Evolutionary conservation across 2,888 invertebrate genomes (phyloP).

Genomic region (Horisme vitalbata): DNA sequence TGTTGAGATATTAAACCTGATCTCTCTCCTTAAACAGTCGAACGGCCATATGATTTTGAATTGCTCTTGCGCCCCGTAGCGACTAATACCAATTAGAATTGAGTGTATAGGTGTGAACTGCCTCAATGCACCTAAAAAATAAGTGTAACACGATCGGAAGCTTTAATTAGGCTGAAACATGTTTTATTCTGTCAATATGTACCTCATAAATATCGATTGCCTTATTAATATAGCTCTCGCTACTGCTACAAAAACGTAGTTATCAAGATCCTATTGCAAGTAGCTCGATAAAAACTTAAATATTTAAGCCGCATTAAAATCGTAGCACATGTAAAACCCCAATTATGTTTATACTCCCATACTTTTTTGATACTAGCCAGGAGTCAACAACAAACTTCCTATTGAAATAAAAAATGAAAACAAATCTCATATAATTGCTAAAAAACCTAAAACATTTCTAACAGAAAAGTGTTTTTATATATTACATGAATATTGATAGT

Average conservation of each 20-base stretch:
- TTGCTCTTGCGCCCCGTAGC: slow-evolving; percentile 23
- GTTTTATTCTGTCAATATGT: slow-evolving; percentile 22
- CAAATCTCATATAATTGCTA: no score
- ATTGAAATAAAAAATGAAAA: no score
- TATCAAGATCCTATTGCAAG: background rate
- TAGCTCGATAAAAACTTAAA: slow-evolving; percentile 1
- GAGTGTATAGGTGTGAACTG: slow-evolving; percentile 30
- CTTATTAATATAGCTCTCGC: slow-evolving; percentile 8
- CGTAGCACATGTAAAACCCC: no score
- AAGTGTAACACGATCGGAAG: slow-evolving; percentile 26
- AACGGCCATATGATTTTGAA: slow-evolving; percentile 24
- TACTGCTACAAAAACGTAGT: slow-evolving; percentile 2
- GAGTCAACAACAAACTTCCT: no score
- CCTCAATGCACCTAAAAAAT: slow-evolving; percentile 25
- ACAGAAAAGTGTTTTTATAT: no score
- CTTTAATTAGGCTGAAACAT: slow-evolving; percentile 26
- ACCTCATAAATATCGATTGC: slow-evolving; percentile 21
- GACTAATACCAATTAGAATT: slow-evolving; percentile 30
- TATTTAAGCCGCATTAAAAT: no score
- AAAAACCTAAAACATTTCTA: no score
- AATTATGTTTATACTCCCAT: no score
- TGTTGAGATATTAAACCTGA: slow-evolving; percentile 18
- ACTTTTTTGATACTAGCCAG: no score
- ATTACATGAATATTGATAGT: no score
- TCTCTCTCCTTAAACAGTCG: slow-evolving; percentile 30